phyloP scores from a whole-genome alignment of 2,113 vertebrate species.

The Salminus brasiliensis region DNA sequence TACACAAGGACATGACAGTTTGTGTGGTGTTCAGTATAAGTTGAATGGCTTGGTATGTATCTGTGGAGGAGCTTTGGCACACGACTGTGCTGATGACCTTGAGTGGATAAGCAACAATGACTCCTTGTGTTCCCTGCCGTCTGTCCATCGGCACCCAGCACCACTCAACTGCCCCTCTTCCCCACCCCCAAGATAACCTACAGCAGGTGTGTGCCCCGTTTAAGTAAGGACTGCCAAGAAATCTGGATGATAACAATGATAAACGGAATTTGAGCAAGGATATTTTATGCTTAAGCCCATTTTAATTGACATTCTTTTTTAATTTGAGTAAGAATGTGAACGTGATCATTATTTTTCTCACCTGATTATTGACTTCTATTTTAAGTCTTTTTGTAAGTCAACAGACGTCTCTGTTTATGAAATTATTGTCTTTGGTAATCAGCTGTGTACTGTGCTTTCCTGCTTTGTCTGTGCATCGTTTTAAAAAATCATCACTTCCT shows the following conservation, averaged over 20 bases:
- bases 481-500: not conserved
- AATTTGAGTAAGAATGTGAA: not conserved
- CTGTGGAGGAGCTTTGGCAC: constrained; percentile 74
- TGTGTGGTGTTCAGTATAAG: constrained; percentile 13
- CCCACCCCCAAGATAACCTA: constrained; percentile 36
- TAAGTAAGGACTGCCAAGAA: constrained; percentile 31
- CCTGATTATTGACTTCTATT: too few species aligned
- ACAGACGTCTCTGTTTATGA: too few species aligned
- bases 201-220: constrained; percentile 72
- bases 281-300: not conserved
- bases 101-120: constrained; percentile 79
- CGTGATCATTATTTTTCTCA: not conserved
- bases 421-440: too few species aligned
- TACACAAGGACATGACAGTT: not conserved
- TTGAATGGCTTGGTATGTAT: constrained; percentile 64
- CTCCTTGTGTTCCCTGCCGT: constrained; percentile 76
- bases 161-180: constrained; percentile 36
- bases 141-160: constrained; percentile 71
- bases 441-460: not conserved
- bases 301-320: not conserved
- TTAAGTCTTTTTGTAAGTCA: too few species aligned
- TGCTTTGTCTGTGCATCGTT: not conserved
- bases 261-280: not conserved
- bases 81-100: constrained; percentile 72
- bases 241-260: constrained; percentile 31